Conservation (phyloP, 92 coral and sea anemone genomes). For the Umimayanthus chanpuru region DNA sequence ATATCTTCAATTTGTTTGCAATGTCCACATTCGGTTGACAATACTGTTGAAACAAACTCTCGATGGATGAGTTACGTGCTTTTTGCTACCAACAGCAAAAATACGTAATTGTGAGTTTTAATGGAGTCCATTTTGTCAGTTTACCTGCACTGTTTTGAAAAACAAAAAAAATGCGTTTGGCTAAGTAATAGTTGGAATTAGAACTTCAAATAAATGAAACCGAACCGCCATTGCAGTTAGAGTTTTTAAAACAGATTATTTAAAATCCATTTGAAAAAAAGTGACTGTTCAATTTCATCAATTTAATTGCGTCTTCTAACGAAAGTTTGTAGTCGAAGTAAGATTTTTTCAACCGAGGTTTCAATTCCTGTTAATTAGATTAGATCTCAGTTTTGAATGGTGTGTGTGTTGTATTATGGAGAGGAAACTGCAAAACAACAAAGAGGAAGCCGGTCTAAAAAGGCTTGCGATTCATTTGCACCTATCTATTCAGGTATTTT, state of each 20-base stretch:
- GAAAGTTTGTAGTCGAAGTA: slow-evolving; percentile 8
- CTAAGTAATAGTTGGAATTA: neutral
- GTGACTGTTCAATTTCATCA: neutral
- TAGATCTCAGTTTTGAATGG: slow-evolving; percentile 22
- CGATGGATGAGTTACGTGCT: neutral
- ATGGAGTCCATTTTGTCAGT: neutral
- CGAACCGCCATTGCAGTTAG: neutral
- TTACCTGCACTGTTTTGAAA: neutral
- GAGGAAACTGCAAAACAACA: neutral
- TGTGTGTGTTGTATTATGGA: neutral
- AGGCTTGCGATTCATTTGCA: slow-evolving; percentile 26
- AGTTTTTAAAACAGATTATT: neutral
- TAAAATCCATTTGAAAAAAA: neutral
- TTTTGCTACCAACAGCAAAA: slow-evolving; percentile 14
- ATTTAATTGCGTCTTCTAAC: slow-evolving; percentile 12
- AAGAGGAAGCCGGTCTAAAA: slow-evolving; percentile 26
- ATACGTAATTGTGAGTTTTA: neutral
- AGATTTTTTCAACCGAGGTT: neutral
- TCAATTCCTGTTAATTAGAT: slow-evolving; percentile 34
- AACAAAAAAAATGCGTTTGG: neutral
- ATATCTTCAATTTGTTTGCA: neutral
- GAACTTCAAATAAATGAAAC: neutral
- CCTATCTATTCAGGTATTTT: slow-evolving; percentile 23
- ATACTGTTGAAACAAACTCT: neutral
- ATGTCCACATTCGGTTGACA: neutral